Base-by-base conservation (phyloP, 2,888 invertebrate genomes). In the Bombyx huttoni region DNA sequence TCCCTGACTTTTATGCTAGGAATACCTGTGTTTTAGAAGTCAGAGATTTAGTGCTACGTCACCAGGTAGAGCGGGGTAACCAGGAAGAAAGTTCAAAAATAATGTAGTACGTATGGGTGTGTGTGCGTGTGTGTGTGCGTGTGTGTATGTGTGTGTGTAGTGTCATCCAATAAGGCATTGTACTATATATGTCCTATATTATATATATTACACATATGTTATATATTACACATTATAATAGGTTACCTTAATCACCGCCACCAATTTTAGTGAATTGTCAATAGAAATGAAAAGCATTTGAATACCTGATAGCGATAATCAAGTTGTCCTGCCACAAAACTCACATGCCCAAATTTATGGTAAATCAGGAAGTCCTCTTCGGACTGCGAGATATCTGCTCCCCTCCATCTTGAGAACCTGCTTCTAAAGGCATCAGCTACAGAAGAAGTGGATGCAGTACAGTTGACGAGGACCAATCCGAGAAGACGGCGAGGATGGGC, bases 341-440 rank as follows among this genome's bases (percentile, higher is more conserved):
- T 93, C 91, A 96, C 96, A 84, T 94, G 94, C 78, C 96, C 97
- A 81, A 96, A 96, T 90, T 96, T 95, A 81, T 97, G 96, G 75
- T 95, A 94, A 67, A 96, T 92, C 60, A 97, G 90, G 79, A 96
- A 96, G 67, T 95, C 94, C 83, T 96, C 96, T 55, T 96, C 95
- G 1, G 95, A 94, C 61, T 95, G 95, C 54, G 94, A 94, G 81
- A 96, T 95, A 71, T 93, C 93, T 35, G 94, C 91, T 54, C 95
- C 91, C 68, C 93, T 94, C 94, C 96, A 95, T 66, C 93, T 92
- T 58, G 96, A 94, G 73, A 96, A 92, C 91, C 96, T 92, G 70
- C 93, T 94, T 75, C 94, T 93, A 79, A 97, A 93, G 60, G 94
- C 94, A 72, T 96, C 96, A 68, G 96, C 90, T 54, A 96, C 94